Conservation (phyloP, 2,888 invertebrate genomes). For the Chrysolina americana region DNA sequence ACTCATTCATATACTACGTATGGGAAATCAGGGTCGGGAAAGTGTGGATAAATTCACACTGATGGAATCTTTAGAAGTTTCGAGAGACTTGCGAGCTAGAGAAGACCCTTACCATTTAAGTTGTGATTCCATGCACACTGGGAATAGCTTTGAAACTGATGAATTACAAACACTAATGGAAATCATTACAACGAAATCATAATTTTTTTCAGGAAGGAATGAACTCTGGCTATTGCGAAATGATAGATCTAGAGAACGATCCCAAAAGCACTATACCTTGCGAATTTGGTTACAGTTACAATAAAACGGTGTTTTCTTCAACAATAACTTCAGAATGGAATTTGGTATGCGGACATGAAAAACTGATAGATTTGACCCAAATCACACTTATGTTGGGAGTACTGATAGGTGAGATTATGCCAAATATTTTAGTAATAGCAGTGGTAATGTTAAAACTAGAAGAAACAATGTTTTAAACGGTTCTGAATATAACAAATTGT, state of each 20-base stretch:
- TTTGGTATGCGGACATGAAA: slow-evolving; percentile 75
- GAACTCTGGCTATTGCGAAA: slow-evolving; percentile 60
- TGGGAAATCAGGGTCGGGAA: no score
- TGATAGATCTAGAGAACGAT: slow-evolving; percentile 51
- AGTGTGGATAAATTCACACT: no score
- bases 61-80: no score
- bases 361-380: slow-evolving; percentile 75
- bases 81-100: no score
- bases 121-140: no score
- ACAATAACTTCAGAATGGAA: slow-evolving; percentile 79
- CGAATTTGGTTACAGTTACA: slow-evolving; percentile 70
- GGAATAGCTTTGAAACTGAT: no score
- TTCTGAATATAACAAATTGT: no score
- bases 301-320: slow-evolving; percentile 73
- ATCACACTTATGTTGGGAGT: slow-evolving; percentile 77
- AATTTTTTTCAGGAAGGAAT: slow-evolving; percentile 54
- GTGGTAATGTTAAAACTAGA: not conserved
- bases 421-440: not conserved
- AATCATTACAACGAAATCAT: not conserved
- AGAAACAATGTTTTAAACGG: no score
- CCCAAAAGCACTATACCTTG: slow-evolving; percentile 56
- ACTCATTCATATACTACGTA: no score
- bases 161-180: no score
- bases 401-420: slow-evolving; percentile 69
- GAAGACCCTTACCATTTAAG: no score